A percentile compares a stretch with the other conserved stretches of the same genome.
Conservation (phyloP, 2,888 invertebrate species). For the Spodoptera picta region DNA sequence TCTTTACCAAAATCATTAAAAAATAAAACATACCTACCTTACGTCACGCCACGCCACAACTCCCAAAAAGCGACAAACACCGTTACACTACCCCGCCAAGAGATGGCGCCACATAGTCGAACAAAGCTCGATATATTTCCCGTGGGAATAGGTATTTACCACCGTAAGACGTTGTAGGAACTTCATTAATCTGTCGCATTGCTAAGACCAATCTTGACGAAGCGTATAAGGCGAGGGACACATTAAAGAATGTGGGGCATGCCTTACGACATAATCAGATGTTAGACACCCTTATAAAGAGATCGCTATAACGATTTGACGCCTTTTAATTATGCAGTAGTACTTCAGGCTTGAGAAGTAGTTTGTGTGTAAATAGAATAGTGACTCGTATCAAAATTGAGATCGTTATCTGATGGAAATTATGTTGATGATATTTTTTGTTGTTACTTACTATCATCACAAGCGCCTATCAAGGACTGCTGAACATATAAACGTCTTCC, state of each 20-base stretch:
- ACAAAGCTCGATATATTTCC: constrained; percentile 41
- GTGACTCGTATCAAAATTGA: not conserved
- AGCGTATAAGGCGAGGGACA: constrained; percentile 49
- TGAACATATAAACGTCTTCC: too few species aligned
- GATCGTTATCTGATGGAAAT: too few species aligned
- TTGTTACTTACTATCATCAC: too few species aligned
- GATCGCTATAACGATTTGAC: constrained; percentile 45
- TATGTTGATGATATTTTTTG: too few species aligned
- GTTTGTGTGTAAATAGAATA: constrained; percentile 1
- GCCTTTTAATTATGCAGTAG: constrained; percentile 45
- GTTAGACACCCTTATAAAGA: constrained; percentile 39
- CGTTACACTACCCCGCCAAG: constrained; percentile 10
- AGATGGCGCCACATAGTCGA: constrained; percentile 39
- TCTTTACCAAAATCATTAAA: too few species aligned
- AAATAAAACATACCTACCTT: too few species aligned
- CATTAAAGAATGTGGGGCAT: constrained; percentile 50
- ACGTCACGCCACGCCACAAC: not conserved
- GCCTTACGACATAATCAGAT: constrained; percentile 57
- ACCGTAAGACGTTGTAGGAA: constrained; percentile 36
- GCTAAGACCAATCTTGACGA: constrained; percentile 44
- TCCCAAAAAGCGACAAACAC: not conserved
- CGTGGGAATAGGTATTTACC: constrained; percentile 52
- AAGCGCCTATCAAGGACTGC: too few species aligned
- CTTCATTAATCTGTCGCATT: constrained; percentile 51
- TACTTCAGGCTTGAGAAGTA: constrained; percentile 13